phyloP scores from a whole-genome alignment of 2,797 vertebrate species.

The Oceanodroma leucorhoa region DNA sequence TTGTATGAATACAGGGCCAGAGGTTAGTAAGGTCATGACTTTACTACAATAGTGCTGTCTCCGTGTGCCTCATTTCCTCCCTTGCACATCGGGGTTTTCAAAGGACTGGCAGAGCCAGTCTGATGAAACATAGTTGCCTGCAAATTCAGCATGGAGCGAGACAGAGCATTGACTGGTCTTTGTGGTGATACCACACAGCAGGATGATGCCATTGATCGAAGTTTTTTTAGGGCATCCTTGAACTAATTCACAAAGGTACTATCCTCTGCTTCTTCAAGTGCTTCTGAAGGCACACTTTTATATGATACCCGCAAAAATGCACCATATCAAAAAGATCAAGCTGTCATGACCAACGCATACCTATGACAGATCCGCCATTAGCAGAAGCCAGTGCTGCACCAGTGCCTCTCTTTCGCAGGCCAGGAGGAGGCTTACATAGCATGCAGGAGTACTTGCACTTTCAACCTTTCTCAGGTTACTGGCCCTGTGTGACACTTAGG shows the following conservation, averaged over 20 bases:
- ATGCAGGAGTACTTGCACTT: background rate
- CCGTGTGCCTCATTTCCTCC: background rate
- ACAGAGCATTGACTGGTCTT: background rate
- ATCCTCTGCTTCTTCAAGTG: background rate
- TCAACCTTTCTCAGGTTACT: background rate
- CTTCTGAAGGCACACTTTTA: background rate
- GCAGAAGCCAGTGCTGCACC: background rate
- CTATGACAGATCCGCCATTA: background rate
- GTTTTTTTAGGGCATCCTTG: background rate
- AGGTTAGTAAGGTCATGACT: background rate
- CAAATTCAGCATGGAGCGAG: background rate
- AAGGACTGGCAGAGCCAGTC: background rate
- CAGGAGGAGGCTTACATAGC: accelerated
- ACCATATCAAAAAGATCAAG: background rate
- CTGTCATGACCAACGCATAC: background rate
- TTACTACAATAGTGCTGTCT: background rate
- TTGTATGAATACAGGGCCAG: background rate
- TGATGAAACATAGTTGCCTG: background rate
- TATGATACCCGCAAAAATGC: background rate
- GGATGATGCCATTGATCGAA: background rate
- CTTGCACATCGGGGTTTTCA: background rate
- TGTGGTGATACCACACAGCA: background rate
- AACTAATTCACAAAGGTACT: background rate
- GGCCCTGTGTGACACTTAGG: background rate
- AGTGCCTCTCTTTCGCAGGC: background rate